Evolutionary conservation across 2,113 vertebrate species (phyloP), one percentile per base, ranked within the genome.

Genomic region (Empidonax traillii): DNA sequence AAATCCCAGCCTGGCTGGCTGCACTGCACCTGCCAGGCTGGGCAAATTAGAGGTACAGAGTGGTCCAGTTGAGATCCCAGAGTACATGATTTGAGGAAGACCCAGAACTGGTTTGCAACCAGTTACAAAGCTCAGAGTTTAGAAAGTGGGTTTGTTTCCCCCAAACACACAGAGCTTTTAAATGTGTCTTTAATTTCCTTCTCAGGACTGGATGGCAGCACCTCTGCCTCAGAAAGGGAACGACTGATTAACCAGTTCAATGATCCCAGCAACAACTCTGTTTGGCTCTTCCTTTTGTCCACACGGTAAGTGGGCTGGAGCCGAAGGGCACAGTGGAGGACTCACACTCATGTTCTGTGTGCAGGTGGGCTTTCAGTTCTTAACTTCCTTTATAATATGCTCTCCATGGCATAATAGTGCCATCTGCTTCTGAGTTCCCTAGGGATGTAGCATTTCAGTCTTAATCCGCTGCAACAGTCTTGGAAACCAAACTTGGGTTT

Each of bases 231-330:
- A 0, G 99, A 99, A 97, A 98, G 99, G 96, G 99, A 99, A 61
- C 98, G 99, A 41, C 98, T 99, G 78, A 99, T 99, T 95, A 99
- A 99, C 97, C 99, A 99, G 97, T 99, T 99, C 96, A 99, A 99
- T 84, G 99, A 99, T 95, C 98, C 99, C 56, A 98, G 97, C 94
- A 99, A 99, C 89, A 97, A 58, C 35, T 91, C 98, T 83, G 96
- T 99, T 56, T 99, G 98, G 98, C 98, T 99, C n/a, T 99, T 99
- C 93, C 97, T 99, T 47, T 98, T 99, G 52, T 99, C 99, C 56
- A 99, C 99, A 69, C 98, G 99, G 99, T 99, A 86, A 98, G 98
- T 98, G 52, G 73, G n/a, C 79, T 62, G 73, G 51, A 94, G 61
- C 49, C 59, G 89, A 62, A 90, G 12, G 69, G 37, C 17, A 14